A percentile compares a stretch with the other conserved stretches of the same genome.
Conservation (phyloP, 2,888 invertebrate genomes). For the Drosophila aldrichi region DNA sequence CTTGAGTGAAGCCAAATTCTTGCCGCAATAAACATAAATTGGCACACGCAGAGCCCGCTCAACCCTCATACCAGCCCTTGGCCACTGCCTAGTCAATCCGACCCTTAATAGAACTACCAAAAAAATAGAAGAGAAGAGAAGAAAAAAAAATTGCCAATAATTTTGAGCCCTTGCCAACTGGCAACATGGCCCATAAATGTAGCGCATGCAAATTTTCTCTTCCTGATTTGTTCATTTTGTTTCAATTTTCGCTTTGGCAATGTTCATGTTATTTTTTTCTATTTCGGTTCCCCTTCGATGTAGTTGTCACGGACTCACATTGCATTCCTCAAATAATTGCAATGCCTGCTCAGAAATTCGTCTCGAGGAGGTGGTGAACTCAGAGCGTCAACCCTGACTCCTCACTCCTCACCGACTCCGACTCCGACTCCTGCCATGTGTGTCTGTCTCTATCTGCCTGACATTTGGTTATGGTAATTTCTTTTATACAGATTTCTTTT, state of each 20-base stretch:
- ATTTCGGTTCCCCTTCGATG: conserved; percentile 56
- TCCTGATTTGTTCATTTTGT: conserved; percentile 84
- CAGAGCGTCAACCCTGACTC: conserved; percentile 24
- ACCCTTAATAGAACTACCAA: conserved; percentile 46
- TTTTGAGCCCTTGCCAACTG: conserved; percentile 53
- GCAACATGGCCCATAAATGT: conserved; percentile 71
- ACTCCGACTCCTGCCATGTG: conserved; percentile 27
- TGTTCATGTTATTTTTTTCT: conserved; percentile 26
- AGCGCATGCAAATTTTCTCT: conserved; percentile 84
- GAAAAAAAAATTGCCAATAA: conserved; percentile 69
- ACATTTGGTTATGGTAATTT: conserved; percentile 71
- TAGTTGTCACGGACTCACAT: conserved; percentile 52
- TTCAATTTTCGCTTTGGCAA: conserved; percentile 80
- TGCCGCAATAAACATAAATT: conserved; percentile 80
- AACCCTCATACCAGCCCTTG: not conserved
- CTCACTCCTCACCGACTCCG: not conserved
- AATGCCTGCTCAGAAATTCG: conserved; percentile 41
- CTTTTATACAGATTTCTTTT: conserved; percentile 22
- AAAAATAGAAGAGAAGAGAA: conserved; percentile 41
- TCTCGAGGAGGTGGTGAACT: conserved; percentile 28
- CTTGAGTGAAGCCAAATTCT: conserved; percentile 74
- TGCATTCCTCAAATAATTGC: conserved; percentile 80
- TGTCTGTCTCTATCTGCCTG: conserved; percentile 5
- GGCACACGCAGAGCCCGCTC: conserved; percentile 56
- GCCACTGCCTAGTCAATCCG: conserved; percentile 12